Percentiles rank a stretch among this genome's conserved stretches.
Evolutionary conservation across 2,888 invertebrate genomes (phyloP).

Genomic region (Macrosoma leucophasiata): DNA sequence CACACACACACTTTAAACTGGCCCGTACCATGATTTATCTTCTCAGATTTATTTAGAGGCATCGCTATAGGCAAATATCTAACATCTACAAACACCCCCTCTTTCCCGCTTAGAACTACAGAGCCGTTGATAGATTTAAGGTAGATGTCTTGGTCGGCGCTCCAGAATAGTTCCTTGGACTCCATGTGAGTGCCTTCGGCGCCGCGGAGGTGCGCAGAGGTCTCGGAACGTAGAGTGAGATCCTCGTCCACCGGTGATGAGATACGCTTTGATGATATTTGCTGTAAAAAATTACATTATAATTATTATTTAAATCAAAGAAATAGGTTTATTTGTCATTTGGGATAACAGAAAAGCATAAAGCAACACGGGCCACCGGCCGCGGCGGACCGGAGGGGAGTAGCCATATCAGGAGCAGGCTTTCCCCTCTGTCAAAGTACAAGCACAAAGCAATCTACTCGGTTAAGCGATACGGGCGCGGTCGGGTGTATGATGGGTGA

Average conservation of each 20-base stretch:
- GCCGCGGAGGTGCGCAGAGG: constrained; percentile 81
- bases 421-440: no score
- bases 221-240: constrained; percentile 80
- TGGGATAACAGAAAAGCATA: no score
- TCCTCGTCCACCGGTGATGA: constrained; percentile 83
- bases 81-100: constrained; percentile 83
- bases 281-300: constrained; percentile 49
- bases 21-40: constrained; percentile 38
- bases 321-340: no score
- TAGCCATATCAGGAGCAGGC: no score
- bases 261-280: constrained; percentile 82
- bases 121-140: constrained; percentile 86
- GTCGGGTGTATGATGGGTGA: no score
- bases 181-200: constrained; percentile 87
- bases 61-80: constrained; percentile 81
- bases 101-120: constrained; percentile 80
- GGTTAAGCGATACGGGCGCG: no score
- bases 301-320: no score
- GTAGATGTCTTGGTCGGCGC: constrained; percentile 86
- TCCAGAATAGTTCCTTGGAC: constrained; percentile 81
- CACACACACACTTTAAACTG: constrained; percentile 94
- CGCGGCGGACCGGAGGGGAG: no score
- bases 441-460: no score
- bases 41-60: constrained; percentile 47
- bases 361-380: no score